Percentiles rank a stretch among this genome's conserved stretches.
phyloP scores from a whole-genome alignment of 2,888 invertebrate genomes.

The Seira ritae region DNA sequence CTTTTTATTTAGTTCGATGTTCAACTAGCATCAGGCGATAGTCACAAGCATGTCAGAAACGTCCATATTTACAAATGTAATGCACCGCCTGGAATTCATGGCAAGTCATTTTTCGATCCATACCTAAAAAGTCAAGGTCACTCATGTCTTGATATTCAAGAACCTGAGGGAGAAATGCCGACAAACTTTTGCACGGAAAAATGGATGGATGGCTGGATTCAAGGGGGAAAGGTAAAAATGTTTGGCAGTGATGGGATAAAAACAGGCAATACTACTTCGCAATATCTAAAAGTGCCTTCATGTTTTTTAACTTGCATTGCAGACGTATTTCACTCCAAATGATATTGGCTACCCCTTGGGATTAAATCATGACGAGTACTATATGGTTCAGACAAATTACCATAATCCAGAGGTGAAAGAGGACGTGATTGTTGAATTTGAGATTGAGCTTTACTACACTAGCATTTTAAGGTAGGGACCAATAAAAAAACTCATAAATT shows the following conservation, averaged over 20 bases:
- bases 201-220: slow-evolving; percentile 26
- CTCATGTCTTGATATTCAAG: slow-evolving; percentile 17
- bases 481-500: too few relatives aligned
- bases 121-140: slow-evolving; percentile 1
- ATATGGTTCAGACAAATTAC: slow-evolving; percentile 38
- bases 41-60: neutral
- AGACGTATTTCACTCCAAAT: slow-evolving; percentile 33
- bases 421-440: slow-evolving; percentile 18
- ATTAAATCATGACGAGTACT: slow-evolving; percentile 31
- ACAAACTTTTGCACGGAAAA: slow-evolving; percentile 43
- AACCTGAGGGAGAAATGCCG: slow-evolving; percentile 35
- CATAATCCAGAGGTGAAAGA: slow-evolving; percentile 5
- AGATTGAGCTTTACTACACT: slow-evolving; percentile 39
- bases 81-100: slow-evolving; percentile 27
- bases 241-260: too few relatives aligned
- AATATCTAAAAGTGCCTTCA: too few relatives aligned
- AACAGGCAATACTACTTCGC: too few relatives aligned
- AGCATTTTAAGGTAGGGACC: slow-evolving; percentile 22
- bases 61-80: slow-evolving; percentile 38
- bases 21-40: slow-evolving; percentile 19
- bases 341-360: slow-evolving; percentile 36
- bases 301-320: neutral
- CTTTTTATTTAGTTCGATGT: slow-evolving; percentile 38
- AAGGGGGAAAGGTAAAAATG: slow-evolving; percentile 33
- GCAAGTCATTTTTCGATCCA: slow-evolving; percentile 12